A percentile compares a stretch with the other conserved stretches of the same genome.
phyloP scores from a whole-genome alignment of 2,113 vertebrate genomes.

The Pollimyrus isidori region DNA sequence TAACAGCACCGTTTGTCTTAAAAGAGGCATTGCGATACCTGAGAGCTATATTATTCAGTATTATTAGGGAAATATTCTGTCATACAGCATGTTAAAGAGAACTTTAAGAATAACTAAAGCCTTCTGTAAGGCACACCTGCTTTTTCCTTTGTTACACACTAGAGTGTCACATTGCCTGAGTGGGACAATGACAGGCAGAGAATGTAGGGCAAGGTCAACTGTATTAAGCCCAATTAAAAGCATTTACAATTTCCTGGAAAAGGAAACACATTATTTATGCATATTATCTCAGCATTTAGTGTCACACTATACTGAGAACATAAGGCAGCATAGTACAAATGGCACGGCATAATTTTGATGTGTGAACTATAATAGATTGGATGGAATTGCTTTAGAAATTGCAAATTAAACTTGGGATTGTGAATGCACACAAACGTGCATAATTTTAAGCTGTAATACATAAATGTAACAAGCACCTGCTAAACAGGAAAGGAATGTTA shows the following conservation, averaged over 20 bases:
- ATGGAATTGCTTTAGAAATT: background rate
- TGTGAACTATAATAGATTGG: background rate
- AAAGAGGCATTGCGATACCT: background rate
- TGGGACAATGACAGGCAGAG: background rate
- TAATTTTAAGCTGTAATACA: background rate
- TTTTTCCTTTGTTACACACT: background rate
- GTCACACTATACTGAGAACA: background rate
- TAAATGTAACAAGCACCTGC: background rate
- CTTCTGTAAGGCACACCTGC: background rate
- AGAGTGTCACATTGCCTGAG: background rate
- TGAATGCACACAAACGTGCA: background rate
- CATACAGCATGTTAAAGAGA: background rate
- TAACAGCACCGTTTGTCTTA: background rate
- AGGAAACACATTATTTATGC: background rate
- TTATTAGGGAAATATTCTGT: background rate
- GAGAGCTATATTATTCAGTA: background rate
- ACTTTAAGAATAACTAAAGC: background rate
- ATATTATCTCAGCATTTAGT: background rate
- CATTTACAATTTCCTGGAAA: background rate
- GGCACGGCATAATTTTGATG: background rate
- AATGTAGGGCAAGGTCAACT: background rate
- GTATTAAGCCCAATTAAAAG: background rate
- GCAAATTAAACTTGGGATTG: background rate
- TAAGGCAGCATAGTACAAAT: background rate
- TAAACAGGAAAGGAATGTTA: background rate